phyloP scores from a whole-genome alignment of 2,113 vertebrate species.

The Neolamprologus toae region DNA sequence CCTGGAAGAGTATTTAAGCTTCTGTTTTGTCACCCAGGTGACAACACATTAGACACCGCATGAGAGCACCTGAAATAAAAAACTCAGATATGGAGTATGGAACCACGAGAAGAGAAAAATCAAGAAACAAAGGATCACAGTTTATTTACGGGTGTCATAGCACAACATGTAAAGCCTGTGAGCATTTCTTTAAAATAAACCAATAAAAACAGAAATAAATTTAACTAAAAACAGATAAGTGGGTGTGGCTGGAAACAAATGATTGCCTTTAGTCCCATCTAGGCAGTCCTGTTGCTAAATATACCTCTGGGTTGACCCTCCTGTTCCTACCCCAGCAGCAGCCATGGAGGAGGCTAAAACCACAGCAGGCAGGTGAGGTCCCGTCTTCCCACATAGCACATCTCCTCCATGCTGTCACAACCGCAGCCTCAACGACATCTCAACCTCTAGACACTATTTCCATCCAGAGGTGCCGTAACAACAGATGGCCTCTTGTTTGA shows the following conservation, averaged over 20 bases:
- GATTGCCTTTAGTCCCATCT: background rate
- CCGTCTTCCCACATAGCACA: constrained; percentile 64
- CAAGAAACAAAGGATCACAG: background rate
- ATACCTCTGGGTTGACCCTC: constrained; percentile 71
- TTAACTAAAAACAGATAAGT: background rate
- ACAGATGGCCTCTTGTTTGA: background rate
- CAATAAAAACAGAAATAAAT: background rate
- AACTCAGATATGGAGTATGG: background rate
- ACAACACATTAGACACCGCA: background rate
- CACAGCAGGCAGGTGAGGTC: constrained; percentile 62
- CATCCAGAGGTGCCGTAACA: background rate
- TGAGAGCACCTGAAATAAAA: background rate
- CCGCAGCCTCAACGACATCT: background rate
- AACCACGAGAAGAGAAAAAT: background rate
- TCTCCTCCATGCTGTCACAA: constrained; percentile 56
- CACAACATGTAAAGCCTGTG: background rate
- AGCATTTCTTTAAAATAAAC: background rate
- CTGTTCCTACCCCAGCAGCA: constrained; percentile 66
- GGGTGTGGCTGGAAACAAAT: background rate
- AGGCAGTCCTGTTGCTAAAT: background rate
- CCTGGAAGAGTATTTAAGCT: background rate
- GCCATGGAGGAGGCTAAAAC: constrained; percentile 55
- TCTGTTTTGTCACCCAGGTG: constrained; percentile 18
- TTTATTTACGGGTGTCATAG: background rate
- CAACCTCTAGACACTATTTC: background rate